Evolutionary conservation across 2,113 vertebrate species (phyloP).

Genomic region (Phainopepla nitens): DNA sequence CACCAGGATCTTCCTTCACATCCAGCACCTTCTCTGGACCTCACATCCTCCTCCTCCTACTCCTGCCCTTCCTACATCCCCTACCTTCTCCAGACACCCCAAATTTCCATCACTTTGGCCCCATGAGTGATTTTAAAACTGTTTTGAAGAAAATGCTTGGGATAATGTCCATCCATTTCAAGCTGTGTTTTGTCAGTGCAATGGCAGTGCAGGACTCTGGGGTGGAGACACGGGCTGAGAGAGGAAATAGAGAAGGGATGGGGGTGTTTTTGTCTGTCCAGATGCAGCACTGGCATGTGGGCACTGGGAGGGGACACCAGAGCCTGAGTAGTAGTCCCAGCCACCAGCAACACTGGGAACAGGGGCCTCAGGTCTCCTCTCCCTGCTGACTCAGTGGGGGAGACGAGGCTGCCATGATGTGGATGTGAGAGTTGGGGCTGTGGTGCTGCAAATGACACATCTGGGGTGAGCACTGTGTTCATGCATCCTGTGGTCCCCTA

Average conservation of each 20-base stretch:
- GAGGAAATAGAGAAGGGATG: neutral
- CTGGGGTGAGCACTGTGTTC: accelerated
- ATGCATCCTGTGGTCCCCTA: accelerated
- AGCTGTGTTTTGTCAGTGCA: neutral
- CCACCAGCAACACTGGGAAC: neutral
- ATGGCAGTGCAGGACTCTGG: neutral
- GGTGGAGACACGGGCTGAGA: neutral
- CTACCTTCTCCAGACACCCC: neutral
- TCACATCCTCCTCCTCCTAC: neutral
- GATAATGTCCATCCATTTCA: neutral
- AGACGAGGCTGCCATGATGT: accelerated
- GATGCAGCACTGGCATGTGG: neutral
- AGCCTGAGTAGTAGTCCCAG: neutral
- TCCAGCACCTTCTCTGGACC: neutral
- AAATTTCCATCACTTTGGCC: neutral
- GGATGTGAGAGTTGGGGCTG: neutral
- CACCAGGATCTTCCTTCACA: neutral
- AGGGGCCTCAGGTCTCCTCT: neutral
- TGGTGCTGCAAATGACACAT: neutral
- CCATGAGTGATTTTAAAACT: neutral
- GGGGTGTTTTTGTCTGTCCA: neutral
- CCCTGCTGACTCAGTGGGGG: neutral
- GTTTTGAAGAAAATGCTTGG: neutral
- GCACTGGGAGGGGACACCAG: neutral
- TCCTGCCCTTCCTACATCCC: neutral